Percentiles rank a stretch among this genome's conserved stretches.
These are phyloP conservation scores for Chymomyza fuscimana DNA, from an alignment of 2,888 invertebrate species.

Conservation along the genomic window DNA sequence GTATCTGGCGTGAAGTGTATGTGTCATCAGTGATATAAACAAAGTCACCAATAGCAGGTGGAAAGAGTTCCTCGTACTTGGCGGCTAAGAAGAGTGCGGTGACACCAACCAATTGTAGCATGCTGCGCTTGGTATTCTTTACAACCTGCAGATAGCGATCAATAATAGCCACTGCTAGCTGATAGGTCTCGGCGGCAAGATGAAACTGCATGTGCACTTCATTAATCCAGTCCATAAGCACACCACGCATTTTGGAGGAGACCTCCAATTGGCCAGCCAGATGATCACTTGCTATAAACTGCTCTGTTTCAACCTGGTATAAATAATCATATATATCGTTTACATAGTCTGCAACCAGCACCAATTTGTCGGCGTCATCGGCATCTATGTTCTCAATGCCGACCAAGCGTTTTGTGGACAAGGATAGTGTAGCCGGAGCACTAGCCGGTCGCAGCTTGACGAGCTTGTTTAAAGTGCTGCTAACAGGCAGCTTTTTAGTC, in stretches of 20 bases:
- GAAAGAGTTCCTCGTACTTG: conserved; percentile 97
- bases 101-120: conserved; percentile 93
- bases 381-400: conserved; percentile 87
- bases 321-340: conserved; percentile 94
- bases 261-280: conserved; percentile 85
- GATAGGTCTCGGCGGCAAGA: conserved; percentile 92
- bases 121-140: conserved; percentile 83
- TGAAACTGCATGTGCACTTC: conserved; percentile 94
- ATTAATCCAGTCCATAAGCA: conserved; percentile 95
- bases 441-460: neutral
- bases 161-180: conserved; percentile 91
- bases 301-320: conserved; percentile 86
- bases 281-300: conserved; percentile 84
- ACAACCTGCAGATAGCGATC: conserved; percentile 89
- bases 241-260: conserved; percentile 91
- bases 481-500: conserved; percentile 16
- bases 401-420: conserved; percentile 61
- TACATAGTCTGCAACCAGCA: conserved; percentile 90
- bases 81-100: conserved; percentile 94
- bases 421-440: conserved; percentile 31
- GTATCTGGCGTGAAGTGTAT: conserved; percentile 88
- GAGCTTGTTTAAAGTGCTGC: conserved; percentile 11
- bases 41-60: conserved; percentile 93
- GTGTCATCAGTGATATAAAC: conserved; percentile 94
- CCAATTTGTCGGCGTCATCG: conserved; percentile 86